Conservation (phyloP, 2,888 invertebrate genomes). For the Psococerastis gibbosa region DNA sequence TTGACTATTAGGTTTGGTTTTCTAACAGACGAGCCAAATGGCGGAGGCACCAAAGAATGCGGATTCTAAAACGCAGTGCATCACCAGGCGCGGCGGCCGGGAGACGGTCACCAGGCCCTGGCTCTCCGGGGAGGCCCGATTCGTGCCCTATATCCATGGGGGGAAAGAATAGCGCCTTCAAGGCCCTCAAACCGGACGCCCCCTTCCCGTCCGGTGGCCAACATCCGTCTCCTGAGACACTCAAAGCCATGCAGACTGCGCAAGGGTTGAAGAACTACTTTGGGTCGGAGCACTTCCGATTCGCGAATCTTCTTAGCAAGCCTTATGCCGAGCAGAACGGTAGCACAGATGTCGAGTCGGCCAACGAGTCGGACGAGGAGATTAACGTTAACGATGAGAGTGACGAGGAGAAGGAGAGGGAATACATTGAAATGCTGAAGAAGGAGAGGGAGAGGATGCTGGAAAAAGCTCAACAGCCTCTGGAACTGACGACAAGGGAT, state of each 20-base stretch:
- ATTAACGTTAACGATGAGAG: conserved; percentile 71
- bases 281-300: conserved; percentile 1
- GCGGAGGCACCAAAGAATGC: conserved; percentile 93
- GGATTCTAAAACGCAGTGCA: conserved; percentile 62
- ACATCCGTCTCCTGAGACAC: neutral
- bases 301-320: neutral
- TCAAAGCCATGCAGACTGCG: neutral
- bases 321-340: neutral
- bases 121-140: conserved; percentile 21
- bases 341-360: conserved; percentile 12
- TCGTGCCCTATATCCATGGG: conserved; percentile 49
- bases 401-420: conserved; percentile 27
- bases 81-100: conserved; percentile 22
- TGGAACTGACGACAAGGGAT: conserved; percentile 9
- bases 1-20: conserved; percentile 94
- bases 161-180: conserved; percentile 79
- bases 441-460: conserved; percentile 5
- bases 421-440: conserved; percentile 9
- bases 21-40: conserved; percentile 98
- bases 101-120: conserved; percentile 25
- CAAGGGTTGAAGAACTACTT: conserved; percentile 3
- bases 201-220: conserved; percentile 21
- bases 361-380: conserved; percentile 49
- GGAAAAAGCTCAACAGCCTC: conserved; percentile 3
- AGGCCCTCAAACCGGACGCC: conserved; percentile 47